Evolutionary conservation across 2,113 vertebrate species (phyloP).

Genomic region (Clarias magur): DNA sequence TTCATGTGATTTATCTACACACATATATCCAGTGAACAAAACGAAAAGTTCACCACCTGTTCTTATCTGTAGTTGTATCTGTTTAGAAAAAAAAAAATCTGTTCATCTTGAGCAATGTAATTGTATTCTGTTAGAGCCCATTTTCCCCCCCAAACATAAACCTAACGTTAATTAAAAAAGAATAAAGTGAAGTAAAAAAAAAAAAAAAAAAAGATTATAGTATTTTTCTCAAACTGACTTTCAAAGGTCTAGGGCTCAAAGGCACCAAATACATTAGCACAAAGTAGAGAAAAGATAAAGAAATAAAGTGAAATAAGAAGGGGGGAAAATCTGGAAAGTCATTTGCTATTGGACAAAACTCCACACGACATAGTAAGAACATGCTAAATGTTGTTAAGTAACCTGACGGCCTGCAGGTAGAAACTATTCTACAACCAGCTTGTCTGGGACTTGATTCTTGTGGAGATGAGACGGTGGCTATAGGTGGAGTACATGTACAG

Average conservation of each 20-base stretch:
- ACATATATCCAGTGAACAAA: too few species aligned
- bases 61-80: not conserved
- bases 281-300: too few species aligned
- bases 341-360: not conserved
- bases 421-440: not conserved
- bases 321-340: not conserved
- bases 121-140: not conserved
- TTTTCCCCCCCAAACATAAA: not conserved
- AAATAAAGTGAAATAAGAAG: not conserved
- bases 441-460: not conserved
- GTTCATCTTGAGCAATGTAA: not conserved
- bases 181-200: not conserved
- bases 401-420: not conserved
- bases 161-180: not conserved
- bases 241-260: not conserved
- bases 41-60: not conserved
- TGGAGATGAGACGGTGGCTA: not conserved
- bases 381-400: not conserved
- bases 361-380: not conserved
- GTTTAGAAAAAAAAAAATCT: too few species aligned
- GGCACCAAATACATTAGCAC: not conserved
- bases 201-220: not conserved
- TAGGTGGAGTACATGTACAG: not conserved
- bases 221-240: not conserved
- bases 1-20: too few species aligned